phyloP scores from a whole-genome alignment of 2,113 vertebrate species.

The Smithornis capensis region DNA sequence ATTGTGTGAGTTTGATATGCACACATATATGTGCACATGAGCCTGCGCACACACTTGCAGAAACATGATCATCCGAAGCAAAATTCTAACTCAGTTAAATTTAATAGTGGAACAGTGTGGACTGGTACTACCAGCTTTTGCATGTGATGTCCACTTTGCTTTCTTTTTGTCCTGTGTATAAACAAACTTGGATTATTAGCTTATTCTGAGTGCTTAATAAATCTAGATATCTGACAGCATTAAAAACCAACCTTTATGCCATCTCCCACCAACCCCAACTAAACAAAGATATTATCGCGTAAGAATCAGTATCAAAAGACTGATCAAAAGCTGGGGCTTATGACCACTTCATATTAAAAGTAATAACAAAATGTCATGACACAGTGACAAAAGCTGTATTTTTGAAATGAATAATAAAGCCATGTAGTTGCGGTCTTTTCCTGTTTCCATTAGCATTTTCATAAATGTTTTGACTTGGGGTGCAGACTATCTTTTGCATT shows the following conservation, averaged over 20 bases:
- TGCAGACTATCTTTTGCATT: not conserved
- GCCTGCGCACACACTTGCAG: not conserved
- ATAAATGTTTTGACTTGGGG: not conserved
- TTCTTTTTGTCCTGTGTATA: not conserved
- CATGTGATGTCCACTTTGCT: not conserved
- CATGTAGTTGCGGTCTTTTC: not conserved
- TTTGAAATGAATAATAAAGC: not conserved
- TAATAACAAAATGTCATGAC: not conserved
- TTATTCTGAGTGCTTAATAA: not conserved
- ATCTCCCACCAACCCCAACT: not conserved
- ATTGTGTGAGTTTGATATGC: not conserved
- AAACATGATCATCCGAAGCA: rapidly evolving
- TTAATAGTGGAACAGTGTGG: not conserved
- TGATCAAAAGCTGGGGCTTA: not conserved
- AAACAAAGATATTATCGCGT: not conserved
- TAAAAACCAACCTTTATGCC: not conserved
- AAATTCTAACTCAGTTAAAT: not conserved
- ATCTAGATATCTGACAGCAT: not conserved
- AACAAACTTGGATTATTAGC: not conserved
- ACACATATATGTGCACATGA: rapidly evolving
- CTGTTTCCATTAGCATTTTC: not conserved
- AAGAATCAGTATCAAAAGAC: not conserved
- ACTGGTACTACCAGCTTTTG: not conserved
- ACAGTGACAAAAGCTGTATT: not conserved
- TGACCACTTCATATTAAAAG: not conserved